phyloP scores from a whole-genome alignment of 1,140 invertebrate genomes.

The Drosophila oshimai region DNA sequence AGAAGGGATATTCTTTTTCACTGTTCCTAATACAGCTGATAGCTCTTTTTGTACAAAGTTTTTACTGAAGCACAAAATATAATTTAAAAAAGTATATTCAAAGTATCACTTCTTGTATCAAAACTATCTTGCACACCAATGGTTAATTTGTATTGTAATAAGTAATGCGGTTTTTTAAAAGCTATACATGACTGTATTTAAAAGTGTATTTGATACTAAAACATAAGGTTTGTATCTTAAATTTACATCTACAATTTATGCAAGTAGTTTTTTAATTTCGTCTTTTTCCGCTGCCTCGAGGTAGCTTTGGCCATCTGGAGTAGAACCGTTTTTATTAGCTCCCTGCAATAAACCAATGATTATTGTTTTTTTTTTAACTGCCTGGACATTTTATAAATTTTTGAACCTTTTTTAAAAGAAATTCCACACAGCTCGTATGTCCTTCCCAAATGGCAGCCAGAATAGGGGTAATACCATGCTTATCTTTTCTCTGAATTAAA shows the following conservation, averaged over 20 bases:
- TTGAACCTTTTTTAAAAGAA: slow-evolving; percentile 89
- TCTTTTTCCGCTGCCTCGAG: slow-evolving; percentile 95
- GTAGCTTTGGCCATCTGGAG: slow-evolving; percentile 94
- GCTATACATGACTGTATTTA: slow-evolving; percentile 24
- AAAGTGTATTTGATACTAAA: slow-evolving; percentile 32
- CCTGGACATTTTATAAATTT: not conserved
- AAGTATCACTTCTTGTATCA: too few relatives aligned
- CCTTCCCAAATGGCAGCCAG: slow-evolving; percentile 98
- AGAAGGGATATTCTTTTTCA: too few relatives aligned
- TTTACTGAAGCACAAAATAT: too few relatives aligned
- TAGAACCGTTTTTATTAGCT: slow-evolving; percentile 91
- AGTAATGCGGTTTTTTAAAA: slow-evolving; percentile 14
- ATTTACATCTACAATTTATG: slow-evolving; percentile 18
- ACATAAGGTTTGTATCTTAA: slow-evolving; percentile 20
- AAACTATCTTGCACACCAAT: too few relatives aligned
- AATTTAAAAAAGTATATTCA: too few relatives aligned
- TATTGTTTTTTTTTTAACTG: too few relatives aligned
- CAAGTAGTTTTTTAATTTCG: slow-evolving; percentile 86
- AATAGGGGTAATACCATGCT: slow-evolving; percentile 96
- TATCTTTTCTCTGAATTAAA: slow-evolving; percentile 86
- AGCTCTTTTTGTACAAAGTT: too few relatives aligned
- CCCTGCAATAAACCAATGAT: slow-evolving; percentile 83
- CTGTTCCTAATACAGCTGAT: too few relatives aligned
- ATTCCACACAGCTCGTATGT: slow-evolving; percentile 94
- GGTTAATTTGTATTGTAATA: not conserved